A percentile compares a stretch with the other conserved stretches of the same genome.
phyloP scores from a whole-genome alignment of 1,140 invertebrate species.

The Calephelis virginiensis region DNA sequence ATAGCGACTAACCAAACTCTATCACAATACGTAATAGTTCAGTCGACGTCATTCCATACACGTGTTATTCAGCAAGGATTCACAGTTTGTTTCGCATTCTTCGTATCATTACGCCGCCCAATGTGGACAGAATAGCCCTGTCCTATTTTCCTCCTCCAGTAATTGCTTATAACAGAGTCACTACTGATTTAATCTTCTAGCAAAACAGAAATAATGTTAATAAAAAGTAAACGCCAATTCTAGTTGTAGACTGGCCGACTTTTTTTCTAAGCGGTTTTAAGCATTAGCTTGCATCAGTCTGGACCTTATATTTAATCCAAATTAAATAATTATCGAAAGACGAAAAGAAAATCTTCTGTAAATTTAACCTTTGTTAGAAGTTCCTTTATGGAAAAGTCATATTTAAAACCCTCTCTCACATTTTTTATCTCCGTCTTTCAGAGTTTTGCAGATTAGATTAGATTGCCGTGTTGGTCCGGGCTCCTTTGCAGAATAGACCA shows the following conservation, averaged over 20 bases:
- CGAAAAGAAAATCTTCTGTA: too few relatives aligned
- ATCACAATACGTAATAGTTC: conserved; percentile 36
- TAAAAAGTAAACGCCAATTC: not conserved
- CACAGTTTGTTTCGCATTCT: conserved; percentile 13
- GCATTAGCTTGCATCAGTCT: too few relatives aligned
- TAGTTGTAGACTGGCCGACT: not conserved
- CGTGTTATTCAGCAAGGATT: conserved; percentile 14
- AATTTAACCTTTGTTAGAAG: too few relatives aligned
- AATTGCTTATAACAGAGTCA: conserved; percentile 4
- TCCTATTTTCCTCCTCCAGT: not conserved
- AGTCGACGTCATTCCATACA: not conserved
- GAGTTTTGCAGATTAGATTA: too few relatives aligned
- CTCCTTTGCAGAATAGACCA: too few relatives aligned
- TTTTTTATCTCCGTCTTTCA: too few relatives aligned
- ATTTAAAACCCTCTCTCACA: too few relatives aligned
- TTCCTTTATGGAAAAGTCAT: too few relatives aligned
- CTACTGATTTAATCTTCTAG: not conserved
- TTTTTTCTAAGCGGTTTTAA: too few relatives aligned
- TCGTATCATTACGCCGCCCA: conserved; percentile 5
- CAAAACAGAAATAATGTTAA: not conserved
- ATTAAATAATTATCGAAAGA: too few relatives aligned
- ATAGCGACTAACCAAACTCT: not conserved
- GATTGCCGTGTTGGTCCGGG: too few relatives aligned
- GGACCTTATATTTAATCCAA: too few relatives aligned
- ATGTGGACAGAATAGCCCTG: conserved; percentile 7